Conservation (phyloP, 37 sponge, comb jelly and placozoan species). For the Eunapius fragilis region DNA sequence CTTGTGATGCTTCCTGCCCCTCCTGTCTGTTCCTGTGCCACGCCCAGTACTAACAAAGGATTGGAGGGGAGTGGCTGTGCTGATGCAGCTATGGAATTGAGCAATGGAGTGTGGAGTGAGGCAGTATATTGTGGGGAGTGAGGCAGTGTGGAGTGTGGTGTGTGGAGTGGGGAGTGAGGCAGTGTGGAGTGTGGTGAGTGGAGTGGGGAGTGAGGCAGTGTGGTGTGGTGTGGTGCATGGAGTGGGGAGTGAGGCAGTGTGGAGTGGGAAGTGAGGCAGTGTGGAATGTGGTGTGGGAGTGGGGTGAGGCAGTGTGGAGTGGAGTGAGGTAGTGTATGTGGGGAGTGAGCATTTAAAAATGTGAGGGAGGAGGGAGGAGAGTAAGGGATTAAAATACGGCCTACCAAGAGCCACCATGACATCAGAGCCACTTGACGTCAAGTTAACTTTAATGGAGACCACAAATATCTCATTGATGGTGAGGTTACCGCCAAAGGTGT, state of each 20-base stretch:
- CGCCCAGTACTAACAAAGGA: background rate
- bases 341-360: background rate
- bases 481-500: conserved; percentile 23
- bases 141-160: background rate
- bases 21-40: background rate
- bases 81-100: background rate
- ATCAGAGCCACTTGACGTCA: background rate
- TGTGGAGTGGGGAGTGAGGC: background rate
- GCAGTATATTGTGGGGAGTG: no score
- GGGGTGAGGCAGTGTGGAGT: background rate
- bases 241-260: background rate
- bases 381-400: background rate
- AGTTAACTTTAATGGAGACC: background rate
- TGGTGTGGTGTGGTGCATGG: background rate
- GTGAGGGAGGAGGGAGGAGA: background rate
- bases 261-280: background rate
- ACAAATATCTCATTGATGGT: background rate
- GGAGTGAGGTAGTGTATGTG: background rate
- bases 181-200: background rate
- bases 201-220: background rate
- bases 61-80: background rate
- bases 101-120: background rate
- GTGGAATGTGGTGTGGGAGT: background rate
- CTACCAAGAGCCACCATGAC: background rate
- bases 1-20: background rate